Conservation (phyloP, 2,888 invertebrate genomes). For the Leptinotarsa tumamoca region DNA sequence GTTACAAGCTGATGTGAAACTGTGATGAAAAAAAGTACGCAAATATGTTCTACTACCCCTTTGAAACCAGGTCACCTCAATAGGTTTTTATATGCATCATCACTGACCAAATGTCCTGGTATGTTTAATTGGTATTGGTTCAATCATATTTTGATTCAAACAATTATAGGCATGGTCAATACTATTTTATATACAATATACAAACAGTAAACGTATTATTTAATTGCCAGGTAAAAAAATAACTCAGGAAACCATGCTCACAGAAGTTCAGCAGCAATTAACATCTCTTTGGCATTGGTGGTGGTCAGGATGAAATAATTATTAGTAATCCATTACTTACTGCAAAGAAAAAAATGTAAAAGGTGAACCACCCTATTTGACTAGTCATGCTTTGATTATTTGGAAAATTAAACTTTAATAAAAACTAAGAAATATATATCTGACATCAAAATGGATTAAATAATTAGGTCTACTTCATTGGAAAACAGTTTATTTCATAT, state of each 20-base stretch:
- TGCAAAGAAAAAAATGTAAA: not conserved
- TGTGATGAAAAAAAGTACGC: no score
- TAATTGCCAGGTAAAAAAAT: conserved; percentile 1
- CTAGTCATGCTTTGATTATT: not conserved
- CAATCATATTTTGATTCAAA: no score
- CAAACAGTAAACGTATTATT: not conserved
- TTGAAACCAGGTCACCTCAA: no score
- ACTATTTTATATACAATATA: no score
- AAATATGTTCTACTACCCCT: no score
- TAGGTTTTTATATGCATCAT: no score
- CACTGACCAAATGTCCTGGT: no score
- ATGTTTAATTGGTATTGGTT: no score
- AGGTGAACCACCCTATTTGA: not conserved
- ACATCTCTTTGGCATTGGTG: conserved; percentile 22
- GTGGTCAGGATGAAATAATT: conserved; percentile 6
- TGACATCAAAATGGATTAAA: conserved; percentile 2
- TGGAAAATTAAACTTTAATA: not conserved
- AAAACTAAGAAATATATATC: no score
- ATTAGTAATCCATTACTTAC: conserved; percentile 16
- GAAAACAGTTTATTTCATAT: conserved; percentile 51
- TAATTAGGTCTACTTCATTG: conserved; percentile 31
- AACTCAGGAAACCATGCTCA: not conserved
- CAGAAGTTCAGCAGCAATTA: not conserved
- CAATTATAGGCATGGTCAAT: no score
- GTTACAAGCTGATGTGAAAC: no score